A percentile compares a stretch with the other conserved stretches of the same genome.
Evolutionary conservation across 2,888 invertebrate species (phyloP).

Genomic region (Linnaemya vulpina): DNA sequence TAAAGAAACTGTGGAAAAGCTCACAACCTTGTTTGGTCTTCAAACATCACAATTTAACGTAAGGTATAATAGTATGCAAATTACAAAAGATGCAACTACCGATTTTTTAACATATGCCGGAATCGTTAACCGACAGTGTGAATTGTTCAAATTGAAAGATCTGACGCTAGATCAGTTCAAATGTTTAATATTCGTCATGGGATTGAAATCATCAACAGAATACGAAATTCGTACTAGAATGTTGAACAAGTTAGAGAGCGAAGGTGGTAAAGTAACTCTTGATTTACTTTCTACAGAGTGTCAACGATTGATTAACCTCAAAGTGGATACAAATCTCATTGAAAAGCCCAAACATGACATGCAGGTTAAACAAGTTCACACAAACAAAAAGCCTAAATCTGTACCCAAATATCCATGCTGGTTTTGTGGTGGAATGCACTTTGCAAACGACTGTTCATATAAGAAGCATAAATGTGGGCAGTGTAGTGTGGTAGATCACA

Average conservation of each 20-base stretch:
- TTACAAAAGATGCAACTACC: too few relatives aligned
- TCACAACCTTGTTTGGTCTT: conserved; percentile 65
- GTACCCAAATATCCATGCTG: conserved; percentile 16
- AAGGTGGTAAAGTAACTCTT: conserved; percentile 25
- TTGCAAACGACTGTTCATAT: conserved; percentile 66
- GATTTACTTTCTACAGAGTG: conserved; percentile 56
- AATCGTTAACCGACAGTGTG: too few relatives aligned
- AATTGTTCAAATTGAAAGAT: too few relatives aligned
- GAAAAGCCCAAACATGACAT: conserved; percentile 30
- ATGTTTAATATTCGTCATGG: too few relatives aligned
- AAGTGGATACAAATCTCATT: conserved; percentile 64
- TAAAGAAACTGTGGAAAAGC: conserved; percentile 53
- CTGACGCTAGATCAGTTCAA: too few relatives aligned
- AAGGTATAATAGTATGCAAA: too few relatives aligned
- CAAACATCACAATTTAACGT: conserved; percentile 24
- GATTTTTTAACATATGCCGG: too few relatives aligned
- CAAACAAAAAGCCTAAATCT: conserved; percentile 16
- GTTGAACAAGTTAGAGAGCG: too few relatives aligned
- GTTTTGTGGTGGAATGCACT: conserved; percentile 19
- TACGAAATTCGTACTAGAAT: too few relatives aligned
- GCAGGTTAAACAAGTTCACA: conserved; percentile 25
- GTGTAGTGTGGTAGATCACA: conserved; percentile 30
- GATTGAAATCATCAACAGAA: too few relatives aligned
- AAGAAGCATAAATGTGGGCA: conserved; percentile 18
- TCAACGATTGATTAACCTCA: conserved; percentile 68